phyloP scores from a whole-genome alignment of 2,113 vertebrate species.

The Opisthocomus hoazin region DNA sequence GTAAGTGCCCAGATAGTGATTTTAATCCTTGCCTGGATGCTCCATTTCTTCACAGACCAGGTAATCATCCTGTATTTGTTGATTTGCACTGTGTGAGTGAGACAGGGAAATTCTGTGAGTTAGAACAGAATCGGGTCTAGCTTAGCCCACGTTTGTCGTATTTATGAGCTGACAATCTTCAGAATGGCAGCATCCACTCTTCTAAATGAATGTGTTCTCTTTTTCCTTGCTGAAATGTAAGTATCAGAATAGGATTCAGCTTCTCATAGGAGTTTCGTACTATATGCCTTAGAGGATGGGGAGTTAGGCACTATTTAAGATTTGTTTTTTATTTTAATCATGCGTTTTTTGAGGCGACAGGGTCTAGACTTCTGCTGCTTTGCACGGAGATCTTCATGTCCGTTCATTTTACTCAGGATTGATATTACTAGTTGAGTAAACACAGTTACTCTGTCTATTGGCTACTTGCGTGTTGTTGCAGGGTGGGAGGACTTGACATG shows the following conservation, averaged over 20 bases:
- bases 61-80: background rate
- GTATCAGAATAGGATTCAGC: background rate
- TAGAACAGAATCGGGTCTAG: background rate
- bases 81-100: background rate
- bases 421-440: background rate
- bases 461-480: background rate
- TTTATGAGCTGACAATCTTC: background rate
- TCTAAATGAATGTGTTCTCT: background rate
- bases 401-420: background rate
- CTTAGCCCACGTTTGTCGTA: background rate
- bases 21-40: background rate
- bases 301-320: background rate
- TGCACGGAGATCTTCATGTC: background rate
- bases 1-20: background rate
- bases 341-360: background rate
- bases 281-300: background rate
- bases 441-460: background rate
- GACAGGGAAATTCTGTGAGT: background rate
- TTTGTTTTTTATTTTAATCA: background rate
- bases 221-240: background rate
- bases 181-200: background rate
- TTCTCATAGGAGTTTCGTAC: background rate
- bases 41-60: background rate
- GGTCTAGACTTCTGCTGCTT: background rate
- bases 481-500: background rate